Base-by-base conservation (phyloP, 2,888 invertebrate species). In the Andrena haemorrhoa region DNA sequence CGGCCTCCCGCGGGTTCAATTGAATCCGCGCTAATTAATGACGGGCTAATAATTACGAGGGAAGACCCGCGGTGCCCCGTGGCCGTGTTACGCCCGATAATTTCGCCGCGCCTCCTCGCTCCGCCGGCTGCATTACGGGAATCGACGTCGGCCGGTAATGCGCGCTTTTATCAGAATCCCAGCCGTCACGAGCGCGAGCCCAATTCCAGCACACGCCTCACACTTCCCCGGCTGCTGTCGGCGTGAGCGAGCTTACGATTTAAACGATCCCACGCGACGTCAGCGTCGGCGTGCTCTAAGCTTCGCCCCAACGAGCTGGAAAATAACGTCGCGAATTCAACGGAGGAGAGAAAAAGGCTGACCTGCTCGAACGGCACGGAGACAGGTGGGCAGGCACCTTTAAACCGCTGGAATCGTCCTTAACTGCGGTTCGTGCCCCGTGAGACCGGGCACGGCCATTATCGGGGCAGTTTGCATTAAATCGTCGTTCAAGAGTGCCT, bases 391-490 rank as follows among this genome's bases (percentile, higher is more conserved):
- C 41, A 65, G 65, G 56, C 41, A 71, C 61, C 29, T 74, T 53
- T 12, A 7, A n/a, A 41, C 12, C 26, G 29, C 16, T 73, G 53
- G 20, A 20, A n/a, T 31, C 47, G 33, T 6, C 74, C 74, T 66
- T 53, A 71, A 66, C 60, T 60, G 26, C 60, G 20, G 66, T 53
- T 75, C 73, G 47, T 70, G 61, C 26, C 56, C 10, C 72, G 72
- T 73, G 72, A 76, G 71, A 82, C 65, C 78, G 75, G 63, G 53
- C 64, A 69, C 75, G 79, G 69, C 77, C 68, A 80, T 83, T 86
- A 83, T 63, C 61, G 58, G 61, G 66, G 35, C 73, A 75, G 72
- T 84, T 81, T 61, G 49, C 63, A n/a, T 51, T 73, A 72, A 66
- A 6, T 20, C 41, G 69, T 66, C 74, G 70, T 56, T 74, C 23